These are phyloP conservation scores for Percopsis omiscomaycus DNA, from an alignment of 2,797 vertebrate genomes.

Conservation along the genomic window DNA sequence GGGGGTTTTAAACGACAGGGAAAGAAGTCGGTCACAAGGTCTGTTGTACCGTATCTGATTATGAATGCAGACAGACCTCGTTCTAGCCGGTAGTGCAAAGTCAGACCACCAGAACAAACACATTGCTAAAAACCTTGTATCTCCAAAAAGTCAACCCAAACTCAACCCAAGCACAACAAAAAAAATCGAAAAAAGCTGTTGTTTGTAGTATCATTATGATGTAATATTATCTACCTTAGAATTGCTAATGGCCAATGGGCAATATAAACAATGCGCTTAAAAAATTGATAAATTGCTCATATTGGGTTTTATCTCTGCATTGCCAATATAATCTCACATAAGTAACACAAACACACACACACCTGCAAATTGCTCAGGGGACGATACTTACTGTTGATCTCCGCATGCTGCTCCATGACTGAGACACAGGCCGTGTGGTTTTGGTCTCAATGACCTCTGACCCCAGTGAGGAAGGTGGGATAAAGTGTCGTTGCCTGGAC, in stretches of 20 bases:
- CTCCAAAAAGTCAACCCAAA: too few relatives aligned
- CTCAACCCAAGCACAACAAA: too few relatives aligned
- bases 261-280: too few relatives aligned
- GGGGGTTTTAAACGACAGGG: slow-evolving; percentile 32
- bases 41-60: slow-evolving; percentile 31
- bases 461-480: slow-evolving; percentile 67
- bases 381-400: slow-evolving; percentile 88
- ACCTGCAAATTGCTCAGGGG: background rate
- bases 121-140: background rate
- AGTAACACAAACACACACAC: background rate
- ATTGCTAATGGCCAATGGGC: too few relatives aligned
- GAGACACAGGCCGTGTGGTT: slow-evolving; percentile 90
- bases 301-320: background rate
- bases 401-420: slow-evolving; percentile 87
- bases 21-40: slow-evolving; percentile 49
- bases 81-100: slow-evolving; percentile 8
- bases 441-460: slow-evolving; percentile 88
- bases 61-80: slow-evolving; percentile 8
- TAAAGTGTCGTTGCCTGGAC: slow-evolving; percentile 84
- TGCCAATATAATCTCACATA: background rate
- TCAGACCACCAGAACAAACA: slow-evolving; percentile 2
- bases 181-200: too few relatives aligned
- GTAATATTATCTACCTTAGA: too few relatives aligned
- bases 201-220: too few relatives aligned
- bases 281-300: too few relatives aligned